phyloP scores from a whole-genome alignment of 2,888 invertebrate species.

The Andrena bicolor region DNA sequence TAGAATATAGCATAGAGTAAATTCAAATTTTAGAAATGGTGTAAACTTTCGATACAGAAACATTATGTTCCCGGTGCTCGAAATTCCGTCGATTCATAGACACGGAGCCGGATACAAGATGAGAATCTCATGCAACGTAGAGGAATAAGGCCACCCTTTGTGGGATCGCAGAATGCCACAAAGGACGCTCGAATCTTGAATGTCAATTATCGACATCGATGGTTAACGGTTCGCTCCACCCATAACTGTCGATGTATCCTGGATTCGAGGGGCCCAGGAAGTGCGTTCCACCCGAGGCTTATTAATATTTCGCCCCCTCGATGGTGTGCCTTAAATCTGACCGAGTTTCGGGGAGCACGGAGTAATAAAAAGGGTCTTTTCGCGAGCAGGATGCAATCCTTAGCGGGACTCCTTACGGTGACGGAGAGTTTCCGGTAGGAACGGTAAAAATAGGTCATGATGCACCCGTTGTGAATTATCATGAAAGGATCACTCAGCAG shows the following conservation, averaged over 20 bases:
- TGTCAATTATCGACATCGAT: conserved; percentile 68
- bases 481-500: not conserved
- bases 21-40: not conserved
- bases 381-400: conserved; percentile 65
- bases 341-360: conserved; percentile 49
- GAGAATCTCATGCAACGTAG: conserved; percentile 6
- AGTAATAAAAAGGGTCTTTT: conserved; percentile 53
- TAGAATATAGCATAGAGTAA: not conserved
- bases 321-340: conserved; percentile 34
- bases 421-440: conserved; percentile 57
- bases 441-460: conserved; percentile 55
- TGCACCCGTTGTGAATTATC: conserved; percentile 23
- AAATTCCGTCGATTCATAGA: conserved; percentile 12
- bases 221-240: conserved; percentile 66
- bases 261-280: conserved; percentile 65
- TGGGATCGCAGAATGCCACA: conserved; percentile 47
- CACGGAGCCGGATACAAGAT: conserved; percentile 40
- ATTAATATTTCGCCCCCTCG: conserved; percentile 68
- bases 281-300: conserved; percentile 59
- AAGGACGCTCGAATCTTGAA: conserved; percentile 56
- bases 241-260: conserved; percentile 53
- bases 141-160: conserved; percentile 56
- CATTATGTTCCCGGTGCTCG: not conserved
- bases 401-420: conserved; percentile 72
- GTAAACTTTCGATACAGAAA: not conserved